Conservation (phyloP, 2,113 vertebrate genomes). For the Crotalus horridus region DNA sequence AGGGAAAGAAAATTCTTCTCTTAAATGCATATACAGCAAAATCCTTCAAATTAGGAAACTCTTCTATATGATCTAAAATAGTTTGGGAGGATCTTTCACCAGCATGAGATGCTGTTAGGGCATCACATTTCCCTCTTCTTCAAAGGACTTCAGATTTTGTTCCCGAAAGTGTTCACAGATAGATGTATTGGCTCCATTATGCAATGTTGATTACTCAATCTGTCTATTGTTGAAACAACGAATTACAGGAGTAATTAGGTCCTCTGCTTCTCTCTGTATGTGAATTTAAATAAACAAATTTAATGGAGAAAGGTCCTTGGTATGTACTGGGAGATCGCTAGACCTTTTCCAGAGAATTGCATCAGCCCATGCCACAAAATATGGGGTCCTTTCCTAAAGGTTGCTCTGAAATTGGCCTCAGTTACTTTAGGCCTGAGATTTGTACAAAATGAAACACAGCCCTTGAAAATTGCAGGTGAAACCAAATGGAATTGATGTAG, state of each 20-base stretch:
- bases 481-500: neutral
- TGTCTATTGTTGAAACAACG: conserved; percentile 33
- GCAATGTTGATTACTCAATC: conserved; percentile 39
- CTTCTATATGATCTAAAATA: neutral
- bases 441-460: neutral
- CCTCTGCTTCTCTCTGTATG: conserved; percentile 33
- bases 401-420: conserved; percentile 9
- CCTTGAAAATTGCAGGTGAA: neutral
- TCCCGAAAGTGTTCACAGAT: neutral
- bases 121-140: neutral
- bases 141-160: neutral
- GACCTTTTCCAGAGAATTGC: neutral
- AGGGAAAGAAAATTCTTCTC: neutral
- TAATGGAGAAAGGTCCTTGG: conserved; percentile 28
- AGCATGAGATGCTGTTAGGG: neutral
- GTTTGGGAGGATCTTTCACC: neutral
- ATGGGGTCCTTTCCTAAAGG: neutral
- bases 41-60: neutral
- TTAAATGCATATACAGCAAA: neutral
- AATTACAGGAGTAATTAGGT: conserved; percentile 28
- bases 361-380: neutral
- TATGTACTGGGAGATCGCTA: neutral
- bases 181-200: conserved; percentile 4
- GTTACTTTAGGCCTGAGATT: neutral
- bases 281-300: conserved; percentile 16